These are phyloP conservation scores for Probosciger aterrimus DNA, from an alignment of 2,113 vertebrate species.

Conservation along the genomic window DNA sequence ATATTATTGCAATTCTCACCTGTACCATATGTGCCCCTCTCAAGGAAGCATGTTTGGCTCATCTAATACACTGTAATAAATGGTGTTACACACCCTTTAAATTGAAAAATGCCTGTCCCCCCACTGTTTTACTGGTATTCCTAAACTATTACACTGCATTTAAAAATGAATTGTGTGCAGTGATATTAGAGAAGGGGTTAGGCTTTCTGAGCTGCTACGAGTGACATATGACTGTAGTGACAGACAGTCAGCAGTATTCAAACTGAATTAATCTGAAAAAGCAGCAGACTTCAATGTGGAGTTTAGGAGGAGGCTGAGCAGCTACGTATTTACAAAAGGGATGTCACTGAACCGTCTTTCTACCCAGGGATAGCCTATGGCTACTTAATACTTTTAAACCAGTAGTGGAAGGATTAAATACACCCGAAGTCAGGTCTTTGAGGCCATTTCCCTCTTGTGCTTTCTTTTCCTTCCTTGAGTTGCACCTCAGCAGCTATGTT, in stretches of 20 bases:
- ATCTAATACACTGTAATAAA: slow-evolving; percentile 28
- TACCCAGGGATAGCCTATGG: slow-evolving; percentile 76
- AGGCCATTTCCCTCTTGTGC: slow-evolving; percentile 62
- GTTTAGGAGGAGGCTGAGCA: slow-evolving; percentile 69
- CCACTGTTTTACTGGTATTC: slow-evolving; percentile 63
- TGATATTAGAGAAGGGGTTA: slow-evolving; percentile 76
- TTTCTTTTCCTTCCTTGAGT: slow-evolving; percentile 57
- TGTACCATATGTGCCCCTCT: background rate
- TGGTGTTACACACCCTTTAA: slow-evolving; percentile 45
- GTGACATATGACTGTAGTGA: slow-evolving; percentile 76
- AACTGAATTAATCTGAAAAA: slow-evolving; percentile 80
- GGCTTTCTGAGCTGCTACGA: slow-evolving; percentile 71
- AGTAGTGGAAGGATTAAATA: slow-evolving; percentile 67
- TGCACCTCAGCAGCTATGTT: slow-evolving; percentile 56
- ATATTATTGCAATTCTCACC: background rate
- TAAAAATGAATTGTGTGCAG: slow-evolving; percentile 72
- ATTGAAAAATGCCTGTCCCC: slow-evolving; percentile 55
- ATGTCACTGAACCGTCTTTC: slow-evolving; percentile 76
- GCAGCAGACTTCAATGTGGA: slow-evolving; percentile 74
- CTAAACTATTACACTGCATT: slow-evolving; percentile 65
- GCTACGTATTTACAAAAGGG: slow-evolving; percentile 79
- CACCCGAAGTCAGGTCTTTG: slow-evolving; percentile 56
- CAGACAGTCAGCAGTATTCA: slow-evolving; percentile 76
- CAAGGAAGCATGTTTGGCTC: background rate
- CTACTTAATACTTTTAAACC: slow-evolving; percentile 78